Conservation (phyloP, 2,888 invertebrate species). For the Digitonthophagus gazella region DNA sequence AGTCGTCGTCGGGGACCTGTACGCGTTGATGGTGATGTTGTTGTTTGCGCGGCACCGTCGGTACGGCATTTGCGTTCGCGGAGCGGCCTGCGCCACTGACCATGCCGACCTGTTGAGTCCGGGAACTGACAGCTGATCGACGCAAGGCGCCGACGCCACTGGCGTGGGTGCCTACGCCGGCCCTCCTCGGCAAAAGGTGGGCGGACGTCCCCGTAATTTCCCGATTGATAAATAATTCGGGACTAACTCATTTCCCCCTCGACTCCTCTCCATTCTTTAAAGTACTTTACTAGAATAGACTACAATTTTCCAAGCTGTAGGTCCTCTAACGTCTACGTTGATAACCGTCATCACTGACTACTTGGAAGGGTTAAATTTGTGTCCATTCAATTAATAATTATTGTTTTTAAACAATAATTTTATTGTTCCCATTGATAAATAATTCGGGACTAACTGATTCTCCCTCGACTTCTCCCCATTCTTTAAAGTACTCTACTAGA, state of each 20-base stretch:
- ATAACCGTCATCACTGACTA: no score
- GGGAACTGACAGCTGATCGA: constrained; percentile 46
- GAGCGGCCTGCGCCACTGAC: constrained; percentile 45
- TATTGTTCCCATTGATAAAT: no score
- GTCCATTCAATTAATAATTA: no score
- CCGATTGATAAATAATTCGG: constrained; percentile 31
- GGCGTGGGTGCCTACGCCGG: constrained; percentile 34
- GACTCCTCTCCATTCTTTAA: no score
- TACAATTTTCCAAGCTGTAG: no score
- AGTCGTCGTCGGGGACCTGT: constrained; percentile 46
- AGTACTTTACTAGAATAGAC: no score
- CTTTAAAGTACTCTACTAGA: no score
- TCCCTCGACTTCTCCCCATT: no score
- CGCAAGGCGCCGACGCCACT: constrained; percentile 33
- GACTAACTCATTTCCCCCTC: background rate
- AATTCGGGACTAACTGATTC: no score
- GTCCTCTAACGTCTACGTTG: no score
- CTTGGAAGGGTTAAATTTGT: no score
- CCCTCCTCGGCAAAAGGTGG: constrained; percentile 1
- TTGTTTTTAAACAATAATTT: no score
- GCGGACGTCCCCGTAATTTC: constrained; percentile 36
- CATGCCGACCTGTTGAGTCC: constrained; percentile 56
- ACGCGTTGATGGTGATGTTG: constrained; percentile 35
- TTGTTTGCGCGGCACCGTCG: constrained; percentile 44
- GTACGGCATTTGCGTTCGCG: constrained; percentile 49